phyloP scores from a whole-genome alignment of 53 echinoderm and acorn worm genomes.

The Mesocentrotus franciscanus region DNA sequence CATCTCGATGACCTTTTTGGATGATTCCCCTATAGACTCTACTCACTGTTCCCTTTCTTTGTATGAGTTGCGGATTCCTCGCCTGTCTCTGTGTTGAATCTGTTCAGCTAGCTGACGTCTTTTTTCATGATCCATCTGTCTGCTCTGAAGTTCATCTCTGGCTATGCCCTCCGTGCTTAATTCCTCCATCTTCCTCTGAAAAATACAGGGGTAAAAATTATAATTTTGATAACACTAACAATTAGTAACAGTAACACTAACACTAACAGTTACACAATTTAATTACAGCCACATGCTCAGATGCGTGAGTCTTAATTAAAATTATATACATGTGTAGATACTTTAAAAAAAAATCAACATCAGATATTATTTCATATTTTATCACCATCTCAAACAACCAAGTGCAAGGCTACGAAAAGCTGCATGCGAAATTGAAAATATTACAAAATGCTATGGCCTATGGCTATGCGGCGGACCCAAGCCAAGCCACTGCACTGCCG shows the following conservation, averaged over 20 bases:
- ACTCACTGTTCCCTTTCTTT: conserved; percentile 85
- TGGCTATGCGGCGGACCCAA: too few species aligned
- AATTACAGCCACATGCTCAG: too few species aligned
- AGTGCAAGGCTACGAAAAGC: not conserved
- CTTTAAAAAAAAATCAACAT: too few species aligned
- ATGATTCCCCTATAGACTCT: too few species aligned
- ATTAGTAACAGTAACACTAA: too few species aligned
- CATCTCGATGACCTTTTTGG: too few species aligned
- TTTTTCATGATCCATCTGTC: conserved; percentile 55
- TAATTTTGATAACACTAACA: not conserved
- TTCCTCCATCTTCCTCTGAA: conserved; percentile 17
- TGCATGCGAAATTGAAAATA: not conserved
- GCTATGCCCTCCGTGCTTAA: conserved; percentile 63
- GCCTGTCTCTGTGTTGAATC: conserved; percentile 73
- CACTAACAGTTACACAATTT: too few species aligned
- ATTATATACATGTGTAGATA: too few species aligned
- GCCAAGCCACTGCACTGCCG: too few species aligned
- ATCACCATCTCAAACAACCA: too few species aligned
- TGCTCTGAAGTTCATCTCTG: conserved; percentile 67
- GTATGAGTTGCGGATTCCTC: conserved; percentile 78
- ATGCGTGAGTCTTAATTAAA: too few species aligned
- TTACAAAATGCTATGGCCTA: not conserved
- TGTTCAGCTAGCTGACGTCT: conserved; percentile 76
- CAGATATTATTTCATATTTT: too few species aligned
- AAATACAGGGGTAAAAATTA: not conserved